Evolutionary conservation across 2,888 invertebrate species (phyloP), one percentile per base, ranked within the genome.

Genomic region (Scaptomyza tumidula): DNA sequence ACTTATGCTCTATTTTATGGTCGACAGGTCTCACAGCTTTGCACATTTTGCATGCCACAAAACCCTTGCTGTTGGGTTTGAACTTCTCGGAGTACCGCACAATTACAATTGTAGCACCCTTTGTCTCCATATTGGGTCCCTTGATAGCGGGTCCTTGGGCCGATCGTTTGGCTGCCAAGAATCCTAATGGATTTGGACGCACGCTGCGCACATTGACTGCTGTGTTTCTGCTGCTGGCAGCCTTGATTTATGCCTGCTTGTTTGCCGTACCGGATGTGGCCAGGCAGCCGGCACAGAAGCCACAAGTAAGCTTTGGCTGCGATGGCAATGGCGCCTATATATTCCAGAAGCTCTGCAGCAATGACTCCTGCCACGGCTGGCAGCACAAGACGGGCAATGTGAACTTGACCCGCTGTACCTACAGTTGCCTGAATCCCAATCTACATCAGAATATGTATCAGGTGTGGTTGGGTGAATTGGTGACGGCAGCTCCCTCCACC

Each of bases 41-140:
- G 72, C 95, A 96, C 86, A 96, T 97, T 7, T 96, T 96, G 92
- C 94, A 98, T 71, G 95, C 96, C 16, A 93, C 96, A 64, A 97
- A 84, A 70, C 92, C 92, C 0, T 29, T 78, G 19, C 66, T 86
- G 35, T 71, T 92, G 57, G 97, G 97, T 1, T 91, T 98, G 76
- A 95, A 95, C 56, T 93, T 94, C 71, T 94, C 94, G 56, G 96
- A 98, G 91, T 94, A 95, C 35, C 94, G 96, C 19, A 93, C 95
- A 61, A 95, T 98, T 82, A 97, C 96, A 59, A 95, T 96, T 45
- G 93, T 96, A 57, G 95, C 97, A 27, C 96, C 98, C 6, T 94
- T 96, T 80, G 93, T 97, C 16, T 96, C 97, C 3, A 93, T 97
- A 60, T 91, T 97, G 48, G 96, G 97, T 0, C 97, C 97, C 0